phyloP scores from a whole-genome alignment of 2,888 invertebrate genomes.

The Phymatocera aterrima region DNA sequence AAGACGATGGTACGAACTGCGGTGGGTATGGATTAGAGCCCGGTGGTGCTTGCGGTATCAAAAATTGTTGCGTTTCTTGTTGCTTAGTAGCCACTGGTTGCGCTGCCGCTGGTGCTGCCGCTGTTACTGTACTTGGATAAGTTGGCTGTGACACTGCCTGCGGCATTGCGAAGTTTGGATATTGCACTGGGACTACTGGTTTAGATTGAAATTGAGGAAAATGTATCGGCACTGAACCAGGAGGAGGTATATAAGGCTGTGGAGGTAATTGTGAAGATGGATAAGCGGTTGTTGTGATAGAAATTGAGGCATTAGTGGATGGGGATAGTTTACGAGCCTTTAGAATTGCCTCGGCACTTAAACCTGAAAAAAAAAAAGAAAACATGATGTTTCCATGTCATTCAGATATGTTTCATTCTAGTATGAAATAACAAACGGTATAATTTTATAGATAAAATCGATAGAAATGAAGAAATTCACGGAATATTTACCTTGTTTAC shows the following conservation, averaged over 20 bases:
- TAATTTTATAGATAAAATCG: not conserved
- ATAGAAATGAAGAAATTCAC: too few relatives aligned
- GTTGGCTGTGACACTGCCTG: conserved; percentile 51
- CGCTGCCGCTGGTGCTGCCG: conserved; percentile 3
- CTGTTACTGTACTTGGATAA: conserved; percentile 1
- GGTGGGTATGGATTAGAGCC: conserved; percentile 72
- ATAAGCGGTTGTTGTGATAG: conserved; percentile 55
- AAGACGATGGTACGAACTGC: conserved; percentile 58
- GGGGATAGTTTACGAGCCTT: conserved; percentile 65
- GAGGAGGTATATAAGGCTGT: conserved; percentile 71
- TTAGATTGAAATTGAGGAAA: conserved; percentile 67
- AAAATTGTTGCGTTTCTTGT: conserved; percentile 57
- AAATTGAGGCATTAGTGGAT: conserved; percentile 51
- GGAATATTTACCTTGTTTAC: conserved; percentile 75
- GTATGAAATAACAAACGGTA: not conserved
- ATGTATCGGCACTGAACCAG: conserved; percentile 67
- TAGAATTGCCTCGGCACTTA: conserved; percentile 68
- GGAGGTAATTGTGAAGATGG: conserved; percentile 68
- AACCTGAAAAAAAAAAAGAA: conserved; percentile 56
- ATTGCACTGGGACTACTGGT: conserved; percentile 61
- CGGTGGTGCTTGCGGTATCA: conserved; percentile 70
- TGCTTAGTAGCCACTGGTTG: conserved; percentile 21
- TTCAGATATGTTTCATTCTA: too few relatives aligned
- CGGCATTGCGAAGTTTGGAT: conserved; percentile 59
- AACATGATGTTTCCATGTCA: too few relatives aligned